These are phyloP conservation scores for Callinectes sapidus DNA, from an alignment of 2,888 invertebrate genomes.

Conservation along the genomic window DNA sequence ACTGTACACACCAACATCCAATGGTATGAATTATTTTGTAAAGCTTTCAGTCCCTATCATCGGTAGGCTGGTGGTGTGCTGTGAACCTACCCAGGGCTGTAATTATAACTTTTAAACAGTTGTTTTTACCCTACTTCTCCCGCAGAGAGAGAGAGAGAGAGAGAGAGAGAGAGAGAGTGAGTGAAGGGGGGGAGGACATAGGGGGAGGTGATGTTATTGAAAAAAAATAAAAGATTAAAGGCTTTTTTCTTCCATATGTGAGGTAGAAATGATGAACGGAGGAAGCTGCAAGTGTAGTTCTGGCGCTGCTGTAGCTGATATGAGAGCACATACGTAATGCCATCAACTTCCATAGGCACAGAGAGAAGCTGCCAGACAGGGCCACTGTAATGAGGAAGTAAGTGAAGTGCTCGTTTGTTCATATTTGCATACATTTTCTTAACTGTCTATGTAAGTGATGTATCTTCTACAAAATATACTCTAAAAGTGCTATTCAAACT, in stretches of 20 bases:
- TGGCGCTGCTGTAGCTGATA: too few relatives aligned
- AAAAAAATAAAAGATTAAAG: too few relatives aligned
- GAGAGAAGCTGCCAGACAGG: too few relatives aligned
- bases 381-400: background rate
- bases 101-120: background rate
- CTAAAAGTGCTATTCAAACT: background rate
- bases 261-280: too few relatives aligned
- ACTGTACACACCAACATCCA: background rate
- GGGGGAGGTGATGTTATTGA: background rate
- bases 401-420: background rate
- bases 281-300: too few relatives aligned
- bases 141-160: background rate
- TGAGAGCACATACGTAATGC: too few relatives aligned
- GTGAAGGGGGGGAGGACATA: background rate
- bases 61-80: background rate
- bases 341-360: too few relatives aligned
- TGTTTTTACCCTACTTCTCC: background rate
- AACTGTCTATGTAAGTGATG: background rate
- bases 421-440: background rate
- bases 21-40: background rate
- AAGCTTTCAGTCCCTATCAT: background rate
- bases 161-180: background rate
- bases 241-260: too few relatives aligned
- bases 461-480: background rate
- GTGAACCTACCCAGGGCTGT: background rate